Evolutionary conservation across 2,113 vertebrate species (phyloP).

Genomic region (Boulengeromyrus knoepffleri): DNA sequence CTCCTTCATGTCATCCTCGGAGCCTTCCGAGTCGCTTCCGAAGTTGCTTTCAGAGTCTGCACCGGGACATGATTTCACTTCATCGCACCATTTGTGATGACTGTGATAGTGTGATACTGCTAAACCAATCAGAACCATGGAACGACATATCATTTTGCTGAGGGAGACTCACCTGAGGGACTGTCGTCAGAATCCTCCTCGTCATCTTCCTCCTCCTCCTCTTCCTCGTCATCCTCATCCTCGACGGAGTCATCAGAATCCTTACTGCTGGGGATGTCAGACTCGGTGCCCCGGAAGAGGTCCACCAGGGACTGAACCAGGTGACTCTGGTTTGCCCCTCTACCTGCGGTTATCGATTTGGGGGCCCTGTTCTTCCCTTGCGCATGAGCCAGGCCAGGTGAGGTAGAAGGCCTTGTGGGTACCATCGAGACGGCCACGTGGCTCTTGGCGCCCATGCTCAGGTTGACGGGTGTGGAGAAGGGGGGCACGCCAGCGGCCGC

Average conservation of each 20-base stretch:
- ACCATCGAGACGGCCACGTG: slow-evolving; percentile 48
- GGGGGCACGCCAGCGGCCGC: slow-evolving; percentile 44
- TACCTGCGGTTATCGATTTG: slow-evolving; percentile 45
- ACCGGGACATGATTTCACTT: neutral
- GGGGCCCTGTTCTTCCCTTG: slow-evolving; percentile 63
- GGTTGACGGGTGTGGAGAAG: slow-evolving; percentile 69
- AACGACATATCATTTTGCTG: neutral
- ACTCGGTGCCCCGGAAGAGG: slow-evolving; percentile 71
- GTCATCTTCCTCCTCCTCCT: slow-evolving; percentile 69
- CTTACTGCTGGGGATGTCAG: slow-evolving; percentile 80
- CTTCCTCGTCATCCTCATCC: slow-evolving; percentile 75
- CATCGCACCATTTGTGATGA: neutral
- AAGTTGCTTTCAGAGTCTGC: slow-evolving; percentile 86
- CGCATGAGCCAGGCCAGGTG: slow-evolving; percentile 55
- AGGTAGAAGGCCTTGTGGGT: slow-evolving; percentile 49
- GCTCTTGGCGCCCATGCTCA: slow-evolving; percentile 70
- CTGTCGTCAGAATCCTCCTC: slow-evolving; percentile 79
- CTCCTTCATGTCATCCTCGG: slow-evolving; percentile 80
- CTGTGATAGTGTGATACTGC: neutral
- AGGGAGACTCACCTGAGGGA: slow-evolving; percentile 69
- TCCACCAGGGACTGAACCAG: slow-evolving; percentile 60
- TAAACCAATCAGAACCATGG: neutral
- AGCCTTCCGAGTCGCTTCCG: slow-evolving; percentile 79
- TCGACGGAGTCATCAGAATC: slow-evolving; percentile 85
- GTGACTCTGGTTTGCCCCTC: slow-evolving; percentile 50